These are phyloP conservation scores for Fopius arisanus DNA, from an alignment of 1,140 invertebrate species.

Conservation along the genomic window DNA sequence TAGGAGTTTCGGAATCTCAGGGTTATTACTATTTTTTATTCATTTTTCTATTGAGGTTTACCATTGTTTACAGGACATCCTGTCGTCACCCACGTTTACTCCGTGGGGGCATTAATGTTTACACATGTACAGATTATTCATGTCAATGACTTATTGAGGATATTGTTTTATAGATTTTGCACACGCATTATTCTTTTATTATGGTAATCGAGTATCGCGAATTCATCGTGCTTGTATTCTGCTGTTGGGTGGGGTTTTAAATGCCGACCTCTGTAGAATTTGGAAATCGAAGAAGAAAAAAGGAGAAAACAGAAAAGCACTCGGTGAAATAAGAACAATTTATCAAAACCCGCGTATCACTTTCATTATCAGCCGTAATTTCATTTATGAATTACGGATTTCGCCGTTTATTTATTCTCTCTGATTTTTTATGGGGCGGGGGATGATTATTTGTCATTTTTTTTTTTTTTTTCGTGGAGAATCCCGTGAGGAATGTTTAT, in stretches of 20 bases:
- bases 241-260: neutral
- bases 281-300: no score
- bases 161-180: slow-evolving; percentile 6
- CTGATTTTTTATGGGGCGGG: no score
- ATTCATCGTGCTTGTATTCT: neutral
- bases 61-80: slow-evolving; percentile 2
- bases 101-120: neutral
- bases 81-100: neutral
- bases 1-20: slow-evolving; percentile 2
- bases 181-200: neutral
- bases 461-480: no score
- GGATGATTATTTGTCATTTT: no score
- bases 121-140: slow-evolving; percentile 6
- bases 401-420: no score
- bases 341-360: no score
- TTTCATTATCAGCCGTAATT: no score
- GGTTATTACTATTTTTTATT: neutral
- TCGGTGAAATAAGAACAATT: no score
- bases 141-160: slow-evolving; percentile 8
- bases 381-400: no score
- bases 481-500: neutral
- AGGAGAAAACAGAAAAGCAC: no score
- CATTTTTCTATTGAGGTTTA: no score
- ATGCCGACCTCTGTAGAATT: neutral
- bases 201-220: neutral